Evolutionary conservation across 2,113 vertebrate genomes (phyloP).

Genomic region (Mionectes macconnelli): DNA sequence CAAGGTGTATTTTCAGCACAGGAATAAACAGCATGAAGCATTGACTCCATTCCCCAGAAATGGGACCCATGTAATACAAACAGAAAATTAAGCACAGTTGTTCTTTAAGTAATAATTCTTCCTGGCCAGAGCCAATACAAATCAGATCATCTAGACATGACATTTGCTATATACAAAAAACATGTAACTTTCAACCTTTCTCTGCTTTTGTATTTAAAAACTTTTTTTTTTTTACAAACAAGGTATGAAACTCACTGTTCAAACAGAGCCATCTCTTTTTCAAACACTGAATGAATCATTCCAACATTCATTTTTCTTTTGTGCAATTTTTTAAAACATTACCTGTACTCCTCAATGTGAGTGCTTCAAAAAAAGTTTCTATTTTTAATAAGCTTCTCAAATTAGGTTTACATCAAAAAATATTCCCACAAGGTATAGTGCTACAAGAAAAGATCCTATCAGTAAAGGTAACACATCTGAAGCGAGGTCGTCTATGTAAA

Average conservation of each 20-base stretch:
- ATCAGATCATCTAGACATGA: slow-evolving; percentile 79
- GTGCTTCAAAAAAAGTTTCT: slow-evolving; percentile 82
- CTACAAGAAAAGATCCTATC: slow-evolving; percentile 91
- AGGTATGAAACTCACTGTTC: slow-evolving; percentile 83
- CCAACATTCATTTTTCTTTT: slow-evolving; percentile 96
- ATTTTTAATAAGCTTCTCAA: slow-evolving; percentile 78
- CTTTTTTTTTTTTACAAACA: slow-evolving; percentile 82
- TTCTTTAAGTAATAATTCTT: slow-evolving; percentile 75
- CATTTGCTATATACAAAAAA: slow-evolving; percentile 83
- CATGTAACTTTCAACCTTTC: slow-evolving; percentile 81
- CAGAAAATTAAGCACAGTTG: slow-evolving; percentile 74
- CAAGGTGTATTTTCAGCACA: slow-evolving; percentile 53
- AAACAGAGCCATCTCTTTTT: slow-evolving; percentile 81
- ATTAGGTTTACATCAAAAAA: slow-evolving; percentile 82
- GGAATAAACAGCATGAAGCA: slow-evolving; percentile 64
- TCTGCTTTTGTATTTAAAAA: slow-evolving; percentile 75
- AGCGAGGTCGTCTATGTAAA: slow-evolving; percentile 86
- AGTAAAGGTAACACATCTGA: slow-evolving; percentile 85
- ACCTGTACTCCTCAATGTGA: slow-evolving; percentile 91
- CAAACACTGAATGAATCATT: slow-evolving; percentile 89
- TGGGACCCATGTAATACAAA: slow-evolving; percentile 57
- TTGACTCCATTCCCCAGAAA: slow-evolving; percentile 48
- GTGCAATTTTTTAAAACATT: slow-evolving; percentile 90
- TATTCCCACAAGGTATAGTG: slow-evolving; percentile 86
- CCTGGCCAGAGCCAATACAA: slow-evolving; percentile 78